Evolutionary conservation across 2,113 vertebrate genomes (phyloP).

Genomic region (Apus apus): DNA sequence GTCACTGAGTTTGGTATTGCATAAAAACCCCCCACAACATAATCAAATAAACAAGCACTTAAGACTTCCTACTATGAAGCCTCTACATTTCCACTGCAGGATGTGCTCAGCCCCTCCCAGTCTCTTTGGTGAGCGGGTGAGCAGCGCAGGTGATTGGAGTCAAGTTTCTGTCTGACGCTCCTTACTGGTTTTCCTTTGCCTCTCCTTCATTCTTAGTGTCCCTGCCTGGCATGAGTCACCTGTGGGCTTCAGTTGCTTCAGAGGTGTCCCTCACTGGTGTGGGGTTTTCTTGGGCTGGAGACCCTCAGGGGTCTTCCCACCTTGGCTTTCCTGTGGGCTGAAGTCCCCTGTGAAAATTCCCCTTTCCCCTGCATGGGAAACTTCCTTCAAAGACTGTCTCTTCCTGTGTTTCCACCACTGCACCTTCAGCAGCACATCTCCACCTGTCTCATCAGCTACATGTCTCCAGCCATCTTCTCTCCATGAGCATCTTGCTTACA

Average conservation of each 20-base stretch:
- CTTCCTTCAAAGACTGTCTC: background rate
- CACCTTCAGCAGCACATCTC: background rate
- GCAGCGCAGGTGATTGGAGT: background rate
- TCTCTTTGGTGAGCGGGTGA: background rate
- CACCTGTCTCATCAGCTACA: fast-evolving
- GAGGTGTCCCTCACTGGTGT: fast-evolving
- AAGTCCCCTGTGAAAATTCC: fast-evolving
- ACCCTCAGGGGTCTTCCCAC: background rate
- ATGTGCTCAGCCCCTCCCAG: background rate
- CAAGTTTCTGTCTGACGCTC: background rate
- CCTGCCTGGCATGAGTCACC: background rate
- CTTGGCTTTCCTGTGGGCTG: background rate
- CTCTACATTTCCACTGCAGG: background rate
- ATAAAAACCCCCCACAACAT: background rate
- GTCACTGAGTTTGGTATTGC: background rate
- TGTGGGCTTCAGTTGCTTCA: background rate
- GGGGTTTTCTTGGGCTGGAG: background rate
- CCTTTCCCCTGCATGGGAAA: background rate
- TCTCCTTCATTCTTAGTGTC: background rate
- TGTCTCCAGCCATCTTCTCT: background rate
- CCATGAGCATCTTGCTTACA: background rate
- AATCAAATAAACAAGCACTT: background rate
- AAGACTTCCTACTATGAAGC: background rate
- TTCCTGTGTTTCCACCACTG: background rate
- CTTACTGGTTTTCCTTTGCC: background rate